These are phyloP conservation scores for Festucalex cinctus DNA, from an alignment of 2,113 vertebrate species.

Conservation along the genomic window DNA sequence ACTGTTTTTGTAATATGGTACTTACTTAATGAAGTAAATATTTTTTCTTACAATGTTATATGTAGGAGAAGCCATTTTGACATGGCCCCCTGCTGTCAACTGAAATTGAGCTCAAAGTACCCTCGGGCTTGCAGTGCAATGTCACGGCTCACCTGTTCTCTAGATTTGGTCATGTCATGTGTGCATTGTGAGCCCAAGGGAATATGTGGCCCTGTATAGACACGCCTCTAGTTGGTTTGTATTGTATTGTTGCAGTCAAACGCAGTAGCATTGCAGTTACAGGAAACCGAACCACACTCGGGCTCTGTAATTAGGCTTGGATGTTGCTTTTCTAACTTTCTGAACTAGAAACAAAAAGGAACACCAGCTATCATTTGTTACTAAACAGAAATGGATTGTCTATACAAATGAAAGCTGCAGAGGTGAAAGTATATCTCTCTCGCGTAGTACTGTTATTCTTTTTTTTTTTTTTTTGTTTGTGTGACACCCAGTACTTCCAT, in stretches of 20 bases:
- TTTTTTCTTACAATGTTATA: too few species aligned
- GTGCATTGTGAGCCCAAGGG: too few species aligned
- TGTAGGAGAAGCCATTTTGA: too few species aligned
- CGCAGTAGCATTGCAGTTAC: constrained; percentile 27
- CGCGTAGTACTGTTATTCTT: constrained; percentile 10
- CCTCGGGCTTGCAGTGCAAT: too few species aligned
- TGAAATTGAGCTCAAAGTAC: too few species aligned
- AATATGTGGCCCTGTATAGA: background rate
- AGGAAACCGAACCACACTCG: constrained; percentile 23
- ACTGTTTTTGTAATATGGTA: too few species aligned
- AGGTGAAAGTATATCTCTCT: constrained; percentile 31
- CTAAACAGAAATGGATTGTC: constrained; percentile 19
- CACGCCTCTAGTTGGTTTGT: background rate
- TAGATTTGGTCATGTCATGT: too few species aligned
- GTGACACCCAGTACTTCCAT: constrained; percentile 22
- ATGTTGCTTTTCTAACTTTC: constrained; percentile 28
- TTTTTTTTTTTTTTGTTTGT: too few species aligned
- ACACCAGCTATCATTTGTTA: constrained; percentile 17
- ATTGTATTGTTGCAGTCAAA: constrained; percentile 5
- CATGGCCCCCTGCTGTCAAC: too few species aligned
- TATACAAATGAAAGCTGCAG: constrained; percentile 4
- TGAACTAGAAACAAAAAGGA: background rate
- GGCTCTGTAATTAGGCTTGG: constrained; percentile 44
- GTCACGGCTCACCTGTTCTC: too few species aligned
- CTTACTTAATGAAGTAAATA: too few species aligned